These are phyloP conservation scores for Xerus rutilus DNA, from an alignment of 2,797 vertebrate genomes.

Conservation along the genomic window DNA sequence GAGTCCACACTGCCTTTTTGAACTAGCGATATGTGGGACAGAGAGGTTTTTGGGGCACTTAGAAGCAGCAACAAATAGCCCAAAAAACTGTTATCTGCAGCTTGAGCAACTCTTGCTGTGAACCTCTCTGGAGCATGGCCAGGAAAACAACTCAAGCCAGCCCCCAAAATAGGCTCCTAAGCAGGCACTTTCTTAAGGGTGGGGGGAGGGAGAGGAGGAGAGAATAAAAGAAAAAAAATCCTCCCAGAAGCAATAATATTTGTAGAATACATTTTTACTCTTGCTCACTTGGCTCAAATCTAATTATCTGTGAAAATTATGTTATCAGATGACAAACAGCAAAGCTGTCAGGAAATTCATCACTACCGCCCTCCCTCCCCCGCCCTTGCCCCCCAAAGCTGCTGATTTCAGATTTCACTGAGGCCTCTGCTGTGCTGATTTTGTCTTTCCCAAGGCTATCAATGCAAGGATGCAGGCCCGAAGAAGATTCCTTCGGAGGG, in stretches of 20 bases:
- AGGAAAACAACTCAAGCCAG: conserved; percentile 77
- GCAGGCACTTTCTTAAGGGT: conserved; percentile 52
- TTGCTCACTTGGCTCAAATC: conserved; percentile 38
- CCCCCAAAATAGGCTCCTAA: conserved; percentile 74
- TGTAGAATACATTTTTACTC: conserved; percentile 53
- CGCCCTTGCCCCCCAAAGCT: not conserved
- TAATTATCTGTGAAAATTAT: conserved; percentile 69
- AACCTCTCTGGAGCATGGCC: conserved; percentile 81
- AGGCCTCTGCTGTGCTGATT: not conserved
- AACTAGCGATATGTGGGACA: conserved; percentile 79
- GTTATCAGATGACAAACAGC: conserved; percentile 23
- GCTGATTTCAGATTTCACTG: conserved; percentile 28
- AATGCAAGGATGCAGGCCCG: not conserved
- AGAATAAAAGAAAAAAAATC: not conserved
- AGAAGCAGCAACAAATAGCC: conserved; percentile 74
- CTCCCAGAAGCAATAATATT: conserved; percentile 41
- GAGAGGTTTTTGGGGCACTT: conserved; percentile 76
- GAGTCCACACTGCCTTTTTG: conserved; percentile 77
- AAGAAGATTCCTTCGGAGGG: not conserved
- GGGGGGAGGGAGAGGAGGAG: not conserved
- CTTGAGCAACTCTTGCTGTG: conserved; percentile 79
- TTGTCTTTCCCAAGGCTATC: not conserved
- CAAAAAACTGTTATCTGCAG: conserved; percentile 81
- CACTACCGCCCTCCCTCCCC: not conserved
- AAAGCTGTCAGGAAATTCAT: conserved; percentile 48